Base-by-base conservation (phyloP, 37 sponge, comb jelly and placozoan species). In the Chondrilla cf. caribensis region DNA sequence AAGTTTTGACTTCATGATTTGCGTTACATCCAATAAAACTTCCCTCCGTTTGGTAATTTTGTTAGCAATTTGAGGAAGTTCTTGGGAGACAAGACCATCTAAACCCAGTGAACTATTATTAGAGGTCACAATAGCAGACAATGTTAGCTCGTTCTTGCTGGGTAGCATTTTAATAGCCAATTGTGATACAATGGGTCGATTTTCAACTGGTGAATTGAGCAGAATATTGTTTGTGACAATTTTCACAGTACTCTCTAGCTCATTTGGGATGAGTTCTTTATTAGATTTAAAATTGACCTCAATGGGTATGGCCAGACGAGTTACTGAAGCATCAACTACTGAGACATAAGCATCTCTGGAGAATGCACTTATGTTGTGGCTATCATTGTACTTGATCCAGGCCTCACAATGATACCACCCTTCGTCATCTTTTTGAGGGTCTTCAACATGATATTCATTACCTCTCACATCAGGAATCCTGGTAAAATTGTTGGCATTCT, bases 371-470 rank as follows among this genome's bases (percentile, higher is more conserved):
- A 22, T 29, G 40, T 47, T 47, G 51, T 47, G 11, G 6, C 9
- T 47, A 11, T 47, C 11, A 11, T 47, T 47, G 51, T 29, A 22
- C 29, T 31, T 19, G 40, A 29, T 70, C 71, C 71, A 70, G 22
- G 71, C 71, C 40, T 70, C 71, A 70, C 71, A 70, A 7, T 36
- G 22, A 29, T 70, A 70, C 71, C 71, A 70, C 2, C 71, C 71
- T 70, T 70, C 71, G 32, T 70, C 31, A 31, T 70, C 39, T 19
- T 70, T 15, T 18, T 70, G 71, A 37, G 71, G 71, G 29, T 31
- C 19, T 7, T 31, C 37, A 19, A 70, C 29, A 37, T 70, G 37
- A 5, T 37, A 70, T 8, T 70, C 39, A 36, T 70, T 70, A 29
- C 71, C 71, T 29, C 19, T 37, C 9, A 22, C 32, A 29, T 31